Base-by-base conservation (phyloP, 2,888 invertebrate genomes). In the Oscheius sp. region DNA sequence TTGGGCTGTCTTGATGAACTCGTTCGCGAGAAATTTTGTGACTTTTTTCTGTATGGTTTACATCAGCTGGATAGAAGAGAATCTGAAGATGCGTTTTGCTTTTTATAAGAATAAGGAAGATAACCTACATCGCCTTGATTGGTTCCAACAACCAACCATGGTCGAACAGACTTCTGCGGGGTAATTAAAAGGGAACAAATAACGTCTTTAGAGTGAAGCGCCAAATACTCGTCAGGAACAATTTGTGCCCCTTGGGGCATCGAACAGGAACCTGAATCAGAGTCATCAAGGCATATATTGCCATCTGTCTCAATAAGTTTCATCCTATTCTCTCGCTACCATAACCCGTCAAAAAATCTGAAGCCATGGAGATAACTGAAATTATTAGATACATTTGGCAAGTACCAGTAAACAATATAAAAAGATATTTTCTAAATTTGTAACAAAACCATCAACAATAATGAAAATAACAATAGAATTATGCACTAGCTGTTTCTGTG, bases 71-170 rank as follows among this genome's bases (percentile, higher is more conserved):
- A 22, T 47, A 50, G 50, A 64, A 64, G 4, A 64, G 32, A 6
- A 64, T 22, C 63, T 64, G 28, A 26, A 61, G 30, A 17, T 5
- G 24, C 1, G 45, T 24, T 14, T 12, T 30, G 14, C n/a, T 51
- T 51, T n/a, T n/a, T n/a, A n/a, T 12, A 41, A 41, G 4, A 6
- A 6, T 3, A 5, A 20, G 47, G 57, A 5, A 14, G 20, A 28
- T 12, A 51, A 32, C 54, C 9, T 9, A 64, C 64, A 17, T 51
- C 51, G 20, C 64, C 64, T 12, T 24, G 14, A 36, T 30, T 41
- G n/a, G 64, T 64, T 9, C 64, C 64, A 3, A 64, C 44, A 22
- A 64, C 36, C 8, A 64, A 51, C 32, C 47, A 62, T 17, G 62
- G 62, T 6, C 20, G 45, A 28, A 14, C 20, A 4, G 62, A 32